These are phyloP conservation scores for Megalops atlanticus DNA, from an alignment of 2,113 vertebrate species.

Conservation along the genomic window DNA sequence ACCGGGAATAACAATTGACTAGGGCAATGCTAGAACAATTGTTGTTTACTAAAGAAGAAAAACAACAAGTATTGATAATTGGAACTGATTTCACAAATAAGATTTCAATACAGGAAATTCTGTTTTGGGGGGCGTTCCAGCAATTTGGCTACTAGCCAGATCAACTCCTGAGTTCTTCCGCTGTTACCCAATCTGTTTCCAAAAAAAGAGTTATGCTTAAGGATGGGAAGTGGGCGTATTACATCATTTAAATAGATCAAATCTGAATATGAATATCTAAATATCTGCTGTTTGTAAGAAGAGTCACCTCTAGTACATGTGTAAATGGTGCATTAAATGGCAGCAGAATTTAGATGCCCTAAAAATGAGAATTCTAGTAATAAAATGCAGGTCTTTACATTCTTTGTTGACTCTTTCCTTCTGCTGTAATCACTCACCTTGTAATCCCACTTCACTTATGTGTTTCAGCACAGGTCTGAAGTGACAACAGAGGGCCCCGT, in stretches of 20 bases:
- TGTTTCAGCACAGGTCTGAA: too few species aligned
- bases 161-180: neutral
- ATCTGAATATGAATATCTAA: neutral
- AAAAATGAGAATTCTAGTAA: too few species aligned
- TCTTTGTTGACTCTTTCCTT: neutral
- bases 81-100: conserved; percentile 34
- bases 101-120: neutral
- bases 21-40: conserved; percentile 50
- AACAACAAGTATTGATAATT: conserved; percentile 30
- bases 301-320: neutral
- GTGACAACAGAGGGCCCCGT: too few species aligned
- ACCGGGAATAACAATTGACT: conserved; percentile 43
- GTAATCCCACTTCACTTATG: too few species aligned
- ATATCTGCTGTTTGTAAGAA: neutral
- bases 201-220: neutral
- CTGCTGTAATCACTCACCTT: neutral
- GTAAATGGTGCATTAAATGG: too few species aligned
- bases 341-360: too few species aligned
- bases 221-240: neutral
- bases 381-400: neutral
- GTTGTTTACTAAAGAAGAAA: conserved; percentile 37
- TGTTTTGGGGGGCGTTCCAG: neutral
- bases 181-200: neutral
- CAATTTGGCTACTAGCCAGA: neutral
- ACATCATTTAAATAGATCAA: neutral